phyloP scores from a whole-genome alignment of 53 echinoderm and acorn worm species.

The Temnopleurus reevesii region DNA sequence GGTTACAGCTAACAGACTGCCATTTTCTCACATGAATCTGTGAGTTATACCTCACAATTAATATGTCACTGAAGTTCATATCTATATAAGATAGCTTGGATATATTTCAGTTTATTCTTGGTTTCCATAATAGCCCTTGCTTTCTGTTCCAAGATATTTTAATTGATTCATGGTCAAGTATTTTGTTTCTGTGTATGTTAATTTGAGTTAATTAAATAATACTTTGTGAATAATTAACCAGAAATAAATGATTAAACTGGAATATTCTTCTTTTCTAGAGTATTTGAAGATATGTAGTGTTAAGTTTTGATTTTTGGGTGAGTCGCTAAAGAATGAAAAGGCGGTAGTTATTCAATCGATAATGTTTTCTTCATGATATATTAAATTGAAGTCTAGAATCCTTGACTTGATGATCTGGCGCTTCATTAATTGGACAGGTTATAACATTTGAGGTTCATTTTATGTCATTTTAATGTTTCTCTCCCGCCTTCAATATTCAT shows the following conservation, averaged over 20 bases:
- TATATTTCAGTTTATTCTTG: background rate
- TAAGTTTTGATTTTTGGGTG: no score
- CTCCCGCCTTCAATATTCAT: background rate
- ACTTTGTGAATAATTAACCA: no score
- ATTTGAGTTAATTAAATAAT: no score
- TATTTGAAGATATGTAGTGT: no score
- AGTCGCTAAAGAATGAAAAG: no score
- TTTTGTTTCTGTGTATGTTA: no score
- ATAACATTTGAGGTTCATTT: background rate
- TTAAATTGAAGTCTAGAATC: background rate
- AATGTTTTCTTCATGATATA: background rate
- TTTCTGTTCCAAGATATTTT: no score
- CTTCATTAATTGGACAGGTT: background rate
- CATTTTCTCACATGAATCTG: constrained; percentile 14
- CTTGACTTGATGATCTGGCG: background rate
- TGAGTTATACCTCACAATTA: background rate
- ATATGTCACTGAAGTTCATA: constrained; percentile 13
- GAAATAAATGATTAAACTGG: no score
- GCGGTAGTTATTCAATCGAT: no score
- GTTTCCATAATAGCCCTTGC: no score
- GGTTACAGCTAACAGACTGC: constrained; percentile 1
- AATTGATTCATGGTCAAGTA: no score
- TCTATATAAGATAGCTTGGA: background rate
- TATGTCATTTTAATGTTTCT: background rate
- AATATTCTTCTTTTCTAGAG: no score